Base-by-base conservation (phyloP, 2,888 invertebrate species). In the Caenorhabditis auriculariae region DNA sequence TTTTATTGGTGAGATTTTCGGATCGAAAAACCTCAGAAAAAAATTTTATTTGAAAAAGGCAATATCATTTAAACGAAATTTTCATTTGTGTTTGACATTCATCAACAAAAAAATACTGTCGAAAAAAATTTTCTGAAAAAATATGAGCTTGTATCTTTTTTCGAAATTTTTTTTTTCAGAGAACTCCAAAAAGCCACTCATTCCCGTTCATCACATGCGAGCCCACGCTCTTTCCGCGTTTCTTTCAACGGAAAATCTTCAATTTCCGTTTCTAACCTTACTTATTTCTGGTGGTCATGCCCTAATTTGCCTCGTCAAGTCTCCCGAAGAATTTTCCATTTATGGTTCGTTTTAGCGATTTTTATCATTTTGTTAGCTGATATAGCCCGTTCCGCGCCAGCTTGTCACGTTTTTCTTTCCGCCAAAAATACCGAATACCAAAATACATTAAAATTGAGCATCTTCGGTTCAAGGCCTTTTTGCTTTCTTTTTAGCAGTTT, bases 141-240 rank as follows among this genome's bases (percentile, higher is more conserved):
- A n/a, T n/a, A n/a, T n/a, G n/a, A n/a, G n/a, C n/a, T n/a, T n/a
- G n/a, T 19, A 17, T 48, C 19, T 48, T 15, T 21, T 21, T 5
- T 28, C 21, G 9, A 44, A 26, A 43, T 19, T 19, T 4, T 39
- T 61, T 21, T 24, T 23, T 46, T 71, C 15, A 27, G 71, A 74
- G 35, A 26, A 19, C 5, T 50, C 54, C 32, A 41, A 55, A 9
- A 54, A 67, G 47, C 92, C 93, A 0, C 84, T 96, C 65, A 90
- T 98, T 81, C 93, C 96, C 0, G 89, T 98, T 58, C 96, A 98
- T 85, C 98, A 98, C 77, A 98, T 98, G 98, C 90, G 95, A 85
- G 96, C 98, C 1, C 98, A 98, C 86, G 93, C 96, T 4, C 84
- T 98, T 55, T 90, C 90, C 47, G 84, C 86, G 66, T 88, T 88